Conservation (phyloP, 2,797 vertebrate genomes). For the Myotis findleyi region DNA sequence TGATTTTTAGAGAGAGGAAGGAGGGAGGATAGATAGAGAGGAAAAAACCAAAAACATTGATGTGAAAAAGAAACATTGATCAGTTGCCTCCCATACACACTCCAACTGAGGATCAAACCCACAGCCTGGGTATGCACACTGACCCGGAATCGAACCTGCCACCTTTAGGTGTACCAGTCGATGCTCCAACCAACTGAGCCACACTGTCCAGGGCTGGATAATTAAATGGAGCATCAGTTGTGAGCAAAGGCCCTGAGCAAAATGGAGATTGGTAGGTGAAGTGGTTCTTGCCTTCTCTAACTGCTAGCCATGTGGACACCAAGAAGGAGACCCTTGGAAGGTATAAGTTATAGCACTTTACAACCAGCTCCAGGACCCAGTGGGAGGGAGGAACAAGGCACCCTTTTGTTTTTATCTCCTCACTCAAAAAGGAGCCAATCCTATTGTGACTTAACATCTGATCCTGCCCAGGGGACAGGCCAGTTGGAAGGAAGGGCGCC, state of each 20-base stretch:
- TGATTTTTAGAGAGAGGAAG: no score
- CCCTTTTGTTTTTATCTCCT: not conserved
- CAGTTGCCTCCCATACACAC: no score
- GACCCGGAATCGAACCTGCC: no score
- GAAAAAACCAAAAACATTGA: no score
- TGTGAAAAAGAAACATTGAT: no score
- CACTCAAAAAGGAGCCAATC: not conserved
- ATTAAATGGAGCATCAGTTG: fast-evolving
- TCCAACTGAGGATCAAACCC: no score
- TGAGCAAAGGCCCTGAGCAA: not conserved
- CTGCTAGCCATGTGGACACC: not conserved
- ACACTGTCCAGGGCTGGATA: not conserved
- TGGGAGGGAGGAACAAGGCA: not conserved
- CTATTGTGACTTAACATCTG: not conserved
- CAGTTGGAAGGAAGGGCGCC: not conserved
- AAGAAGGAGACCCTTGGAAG: not conserved
- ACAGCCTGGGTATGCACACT: no score
- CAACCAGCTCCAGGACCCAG: not conserved
- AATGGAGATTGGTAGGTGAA: not conserved
- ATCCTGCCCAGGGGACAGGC: not conserved
- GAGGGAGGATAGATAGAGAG: no score
- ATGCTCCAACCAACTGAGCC: no score
- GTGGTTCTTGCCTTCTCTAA: not conserved
- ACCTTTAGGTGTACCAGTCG: no score
- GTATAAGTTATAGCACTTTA: not conserved